Percentiles rank a stretch among this genome's conserved stretches.
Conservation (phyloP, 2,888 invertebrate species). For the Augiades crinisus region DNA sequence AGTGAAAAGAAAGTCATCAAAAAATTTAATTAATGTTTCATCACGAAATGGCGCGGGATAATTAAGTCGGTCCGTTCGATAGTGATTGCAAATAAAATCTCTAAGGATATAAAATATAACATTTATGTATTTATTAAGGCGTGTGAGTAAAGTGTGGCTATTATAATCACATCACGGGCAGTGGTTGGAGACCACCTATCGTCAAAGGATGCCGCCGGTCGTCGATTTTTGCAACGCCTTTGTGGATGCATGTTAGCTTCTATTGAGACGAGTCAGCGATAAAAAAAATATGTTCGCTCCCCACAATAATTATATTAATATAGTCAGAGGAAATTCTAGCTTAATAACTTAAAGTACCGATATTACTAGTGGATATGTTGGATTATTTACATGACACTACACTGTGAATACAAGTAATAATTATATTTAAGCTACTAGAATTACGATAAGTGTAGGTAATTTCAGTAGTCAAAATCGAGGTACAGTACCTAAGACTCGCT, state of each 20-base stretch:
- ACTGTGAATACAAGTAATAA: background rate
- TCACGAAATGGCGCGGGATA: constrained; percentile 44
- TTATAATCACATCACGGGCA: constrained; percentile 75
- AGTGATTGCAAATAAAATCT: constrained; percentile 50
- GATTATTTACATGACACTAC: background rate
- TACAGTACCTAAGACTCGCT: background rate
- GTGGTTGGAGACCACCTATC: constrained; percentile 71
- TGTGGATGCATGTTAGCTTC: constrained; percentile 55
- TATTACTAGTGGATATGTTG: constrained; percentile 1
- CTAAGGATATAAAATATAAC: constrained; percentile 40
- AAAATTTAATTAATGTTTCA: constrained; percentile 59
- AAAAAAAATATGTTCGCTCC: constrained; percentile 34
- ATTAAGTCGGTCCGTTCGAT: constrained; percentile 47
- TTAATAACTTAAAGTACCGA: constrained; percentile 11
- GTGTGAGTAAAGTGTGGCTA: constrained; percentile 70
- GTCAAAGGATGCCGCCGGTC: constrained; percentile 72
- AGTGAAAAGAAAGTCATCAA: constrained; percentile 53
- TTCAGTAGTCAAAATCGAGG: too few relatives aligned
- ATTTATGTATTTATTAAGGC: constrained; percentile 56
- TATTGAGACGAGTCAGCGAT: constrained; percentile 54
- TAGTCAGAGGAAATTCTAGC: constrained; percentile 20
- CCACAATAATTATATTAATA: constrained; percentile 26
- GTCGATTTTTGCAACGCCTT: constrained; percentile 73
- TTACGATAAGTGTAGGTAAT: too few relatives aligned
- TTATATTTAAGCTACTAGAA: too few relatives aligned